A percentile compares a stretch with the other conserved stretches of the same genome.
Evolutionary conservation across 1,140 invertebrate species (phyloP).

Genomic region (Hycleus phaleratus): DNA sequence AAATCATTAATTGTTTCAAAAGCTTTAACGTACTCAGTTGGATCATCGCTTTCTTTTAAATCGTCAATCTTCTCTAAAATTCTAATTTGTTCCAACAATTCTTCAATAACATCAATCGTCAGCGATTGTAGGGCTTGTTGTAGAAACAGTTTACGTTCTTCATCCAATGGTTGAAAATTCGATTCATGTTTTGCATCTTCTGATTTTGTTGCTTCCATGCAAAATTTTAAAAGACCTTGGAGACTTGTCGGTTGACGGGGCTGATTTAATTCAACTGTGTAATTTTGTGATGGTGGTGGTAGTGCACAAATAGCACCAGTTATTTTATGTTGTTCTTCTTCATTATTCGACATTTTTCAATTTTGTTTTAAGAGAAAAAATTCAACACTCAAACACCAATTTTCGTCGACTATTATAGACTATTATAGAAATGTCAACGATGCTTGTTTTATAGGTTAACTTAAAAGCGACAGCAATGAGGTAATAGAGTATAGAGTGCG

Average conservation of each 20-base stretch:
- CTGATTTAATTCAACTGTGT: background rate
- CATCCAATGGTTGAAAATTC: slow-evolving; percentile 47
- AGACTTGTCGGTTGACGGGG: slow-evolving; percentile 31
- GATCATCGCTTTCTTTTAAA: slow-evolving; percentile 44
- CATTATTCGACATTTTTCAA: slow-evolving; percentile 5
- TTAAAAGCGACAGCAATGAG: too few relatives aligned
- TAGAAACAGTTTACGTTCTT: slow-evolving; percentile 57
- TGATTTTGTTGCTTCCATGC: slow-evolving; percentile 52
- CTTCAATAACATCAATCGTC: slow-evolving; percentile 56
- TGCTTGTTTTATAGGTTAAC: too few relatives aligned
- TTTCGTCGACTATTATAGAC: too few relatives aligned
- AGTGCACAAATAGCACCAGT: slow-evolving; percentile 5
- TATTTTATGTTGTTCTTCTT: slow-evolving; percentile 13
- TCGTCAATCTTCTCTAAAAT: slow-evolving; percentile 45
- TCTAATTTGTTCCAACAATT: slow-evolving; percentile 53
- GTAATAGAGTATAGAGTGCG: too few relatives aligned
- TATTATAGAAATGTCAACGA: too few relatives aligned
- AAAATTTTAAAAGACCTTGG: slow-evolving; percentile 56
- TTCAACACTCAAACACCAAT: slow-evolving; percentile 4
- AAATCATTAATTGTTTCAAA: slow-evolving; percentile 56
- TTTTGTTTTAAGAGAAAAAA: slow-evolving; percentile 2
- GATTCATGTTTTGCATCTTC: slow-evolving; percentile 48
- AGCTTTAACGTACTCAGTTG: slow-evolving; percentile 46
- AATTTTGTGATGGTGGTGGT: background rate
- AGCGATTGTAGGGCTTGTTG: slow-evolving; percentile 57